Evolutionary conservation across 2,113 vertebrate genomes (phyloP), one percentile per base, ranked within the genome.

Genomic region (Carettochelys insculpta): DNA sequence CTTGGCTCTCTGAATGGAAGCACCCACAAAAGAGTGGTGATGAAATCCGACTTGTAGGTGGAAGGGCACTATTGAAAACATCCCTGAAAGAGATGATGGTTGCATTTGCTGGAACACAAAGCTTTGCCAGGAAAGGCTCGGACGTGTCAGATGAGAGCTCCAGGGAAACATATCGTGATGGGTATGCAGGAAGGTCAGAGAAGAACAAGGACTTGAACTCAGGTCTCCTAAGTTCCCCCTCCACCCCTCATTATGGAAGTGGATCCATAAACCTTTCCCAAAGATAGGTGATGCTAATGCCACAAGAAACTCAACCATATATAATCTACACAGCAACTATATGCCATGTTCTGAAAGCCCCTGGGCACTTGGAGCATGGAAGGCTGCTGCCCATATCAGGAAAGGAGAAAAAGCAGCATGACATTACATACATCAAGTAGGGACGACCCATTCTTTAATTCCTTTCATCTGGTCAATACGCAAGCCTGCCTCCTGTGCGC

Each of bases 71-170:
- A 85, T 83, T 80, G 82, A 51, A 94, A 94, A 88, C 47, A 81
- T 52, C 54, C 77, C 61, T 73, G 73, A 85, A 85, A 53, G 95
- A 95, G 83, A 11, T n/a, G 82, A 58, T 34, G 48, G 90, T 38
- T 86, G 41, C 71, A 22, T 87, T 93, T 91, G 17, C 91, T 58
- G 68, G 73, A 93, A 94, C 85, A 90, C 89, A 90, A 90, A 94
- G 87, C 20, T 2, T 88, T 95, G 24, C 54, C 86, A 77, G 87
- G 94, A 89, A 92, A 92, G 68, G 56, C 58, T 90, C 83, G 56
- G 0, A 81, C 75, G 93, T 92, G 91, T 94, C 92, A 92, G 94
- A 93, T 92, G 94, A 92, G 83, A 88, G 90, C 86, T 84, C 77
- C 77, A 85, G 89, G 58, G 87, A 96, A 58, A 92, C 87, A 94